These are phyloP conservation scores for Myrmecophaga tridactyla DNA, from an alignment of 2,113 vertebrate genomes.

Conservation along the genomic window DNA sequence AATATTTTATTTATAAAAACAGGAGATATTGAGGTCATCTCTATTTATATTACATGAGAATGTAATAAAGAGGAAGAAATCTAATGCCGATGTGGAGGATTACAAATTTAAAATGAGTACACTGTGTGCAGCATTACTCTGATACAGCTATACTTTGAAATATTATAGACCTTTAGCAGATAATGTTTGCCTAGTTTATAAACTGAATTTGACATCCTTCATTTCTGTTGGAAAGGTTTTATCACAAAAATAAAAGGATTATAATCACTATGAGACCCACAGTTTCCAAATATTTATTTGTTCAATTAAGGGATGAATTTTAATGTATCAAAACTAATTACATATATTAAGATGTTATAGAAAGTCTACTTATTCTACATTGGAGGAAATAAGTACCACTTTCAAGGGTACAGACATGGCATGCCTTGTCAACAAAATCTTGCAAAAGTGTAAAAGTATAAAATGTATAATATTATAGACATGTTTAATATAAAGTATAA, in stretches of 20 bases:
- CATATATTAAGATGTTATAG: conserved; percentile 13
- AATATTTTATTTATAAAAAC: conserved; percentile 13
- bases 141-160: conserved; percentile 43
- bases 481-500: conserved; percentile 67
- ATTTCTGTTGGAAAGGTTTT: conserved; percentile 57
- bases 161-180: background rate
- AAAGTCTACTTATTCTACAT: conserved; percentile 32
- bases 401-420: conserved; percentile 34
- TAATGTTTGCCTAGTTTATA: conserved; percentile 63
- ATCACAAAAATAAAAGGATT: conserved; percentile 57
- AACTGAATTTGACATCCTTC: conserved; percentile 46
- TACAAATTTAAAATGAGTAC: conserved; percentile 37
- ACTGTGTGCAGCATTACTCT: background rate
- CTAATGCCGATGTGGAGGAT: background rate
- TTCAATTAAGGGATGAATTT: conserved; percentile 53
- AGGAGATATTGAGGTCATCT: background rate
- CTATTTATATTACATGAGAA: conserved; percentile 10
- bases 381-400: conserved; percentile 24
- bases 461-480: conserved; percentile 56
- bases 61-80: conserved; percentile 1
- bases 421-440: conserved; percentile 51
- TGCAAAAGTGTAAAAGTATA: conserved; percentile 65
- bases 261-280: conserved; percentile 18
- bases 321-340: conserved; percentile 46
- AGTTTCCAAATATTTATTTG: conserved; percentile 60